phyloP scores from a whole-genome alignment of 2,113 vertebrate species.

The Apistogramma diplotaenia region DNA sequence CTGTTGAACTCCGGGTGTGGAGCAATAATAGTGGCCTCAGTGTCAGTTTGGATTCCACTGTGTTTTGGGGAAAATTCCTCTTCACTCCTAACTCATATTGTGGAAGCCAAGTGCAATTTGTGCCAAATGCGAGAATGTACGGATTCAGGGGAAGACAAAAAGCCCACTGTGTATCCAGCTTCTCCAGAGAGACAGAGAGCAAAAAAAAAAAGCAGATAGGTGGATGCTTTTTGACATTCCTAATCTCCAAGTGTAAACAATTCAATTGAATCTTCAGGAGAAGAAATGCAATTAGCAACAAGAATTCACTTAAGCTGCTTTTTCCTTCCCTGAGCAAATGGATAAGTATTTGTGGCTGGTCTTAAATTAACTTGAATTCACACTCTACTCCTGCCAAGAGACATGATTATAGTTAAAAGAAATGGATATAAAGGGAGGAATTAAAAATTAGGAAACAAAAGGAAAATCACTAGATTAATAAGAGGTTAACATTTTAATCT shows the following conservation, averaged over 20 bases:
- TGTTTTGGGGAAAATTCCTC: conserved; percentile 74
- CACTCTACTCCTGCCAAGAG: background rate
- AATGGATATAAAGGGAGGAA: background rate
- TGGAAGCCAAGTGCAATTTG: conserved; percentile 56
- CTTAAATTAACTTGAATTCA: conserved; percentile 3
- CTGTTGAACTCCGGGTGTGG: conserved; percentile 63
- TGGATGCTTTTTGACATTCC: conserved; percentile 27
- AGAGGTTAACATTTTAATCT: conserved; percentile 46
- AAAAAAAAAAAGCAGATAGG: conserved; percentile 32
- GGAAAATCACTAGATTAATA: conserved; percentile 1
- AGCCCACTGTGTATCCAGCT: conserved; percentile 41
- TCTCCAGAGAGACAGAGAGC: background rate
- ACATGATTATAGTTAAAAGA: background rate
- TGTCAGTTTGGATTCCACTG: conserved; percentile 70
- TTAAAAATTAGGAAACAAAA: background rate
- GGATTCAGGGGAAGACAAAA: conserved; percentile 52
- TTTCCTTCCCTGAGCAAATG: background rate
- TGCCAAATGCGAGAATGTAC: conserved; percentile 59
- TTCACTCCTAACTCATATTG: conserved; percentile 50
- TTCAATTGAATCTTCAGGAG: conserved; percentile 59
- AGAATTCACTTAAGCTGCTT: conserved; percentile 61
- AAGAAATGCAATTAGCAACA: conserved; percentile 70
- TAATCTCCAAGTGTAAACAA: conserved; percentile 60
- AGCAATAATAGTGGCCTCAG: conserved; percentile 60
- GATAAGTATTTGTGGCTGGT: conserved; percentile 38